Conservation (phyloP, 2,113 vertebrate species). For the Scalopus aquaticus region DNA sequence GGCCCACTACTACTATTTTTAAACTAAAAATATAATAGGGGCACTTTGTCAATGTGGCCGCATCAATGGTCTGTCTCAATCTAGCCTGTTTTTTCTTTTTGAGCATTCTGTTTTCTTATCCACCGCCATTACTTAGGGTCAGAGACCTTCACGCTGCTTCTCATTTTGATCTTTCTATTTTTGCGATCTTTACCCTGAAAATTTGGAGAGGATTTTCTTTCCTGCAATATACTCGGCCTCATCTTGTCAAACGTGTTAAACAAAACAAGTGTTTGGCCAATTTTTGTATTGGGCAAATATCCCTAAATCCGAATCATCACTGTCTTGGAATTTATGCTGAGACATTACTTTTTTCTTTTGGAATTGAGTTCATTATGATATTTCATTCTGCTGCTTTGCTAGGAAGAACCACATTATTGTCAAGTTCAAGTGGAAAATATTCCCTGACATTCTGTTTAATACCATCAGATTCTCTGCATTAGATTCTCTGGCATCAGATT, state of each 20-base stretch:
- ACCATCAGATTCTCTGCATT: neutral
- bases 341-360: neutral
- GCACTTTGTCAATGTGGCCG: neutral
- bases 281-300: neutral
- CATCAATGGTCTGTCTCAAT: neutral
- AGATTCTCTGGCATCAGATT: neutral
- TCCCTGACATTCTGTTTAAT: neutral
- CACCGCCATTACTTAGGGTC: too few relatives aligned
- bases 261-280: neutral
- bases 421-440: neutral
- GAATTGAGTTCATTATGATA: neutral
- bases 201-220: neutral
- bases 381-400: neutral
- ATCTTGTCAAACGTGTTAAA: neutral
- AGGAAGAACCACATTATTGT: neutral
- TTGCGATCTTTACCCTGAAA: neutral
- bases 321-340: neutral
- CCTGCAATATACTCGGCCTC: accelerated
- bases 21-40: neutral
- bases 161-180: neutral
- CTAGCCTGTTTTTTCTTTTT: neutral
- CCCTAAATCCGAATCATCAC: neutral
- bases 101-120: neutral
- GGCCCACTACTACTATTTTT: neutral
- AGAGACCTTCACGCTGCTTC: neutral